Evolutionary conservation across 92 coral and sea anemone genomes (phyloP), one percentile per base, ranked within the genome.

Genomic region (Scolanthus callimorphus): DNA sequence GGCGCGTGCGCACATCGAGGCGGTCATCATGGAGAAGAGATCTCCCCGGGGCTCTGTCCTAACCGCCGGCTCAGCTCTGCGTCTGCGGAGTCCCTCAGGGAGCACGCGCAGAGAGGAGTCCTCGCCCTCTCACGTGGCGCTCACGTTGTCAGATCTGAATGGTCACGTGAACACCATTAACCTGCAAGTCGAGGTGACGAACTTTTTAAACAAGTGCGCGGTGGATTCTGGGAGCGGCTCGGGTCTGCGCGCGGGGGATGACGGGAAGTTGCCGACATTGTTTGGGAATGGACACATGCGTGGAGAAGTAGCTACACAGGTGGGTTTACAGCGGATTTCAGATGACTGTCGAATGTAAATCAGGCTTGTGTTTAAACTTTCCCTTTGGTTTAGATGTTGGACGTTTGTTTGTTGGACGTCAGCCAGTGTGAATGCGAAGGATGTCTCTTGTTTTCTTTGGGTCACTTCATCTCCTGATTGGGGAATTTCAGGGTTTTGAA

Each of bases 261-360:
- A 77, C 9, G 72, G 63, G 20, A 70, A 71, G 11, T 30, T 94
- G 12, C 90, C 96, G 3, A 94, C 99, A 9, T 48, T 94, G 31
- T 94, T 94, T 79, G 99, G 96, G 55, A 94, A 71, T 65, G 88
- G 96, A 13, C 89, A 62, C 38, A 62, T 62, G 13, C 84, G 85
- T 70, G 88, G 88, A 46, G 90, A 88, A 30, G 67, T 89, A 10
- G 99, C 86, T 39, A 69, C 84, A 6, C 88, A 84, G 96, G 99
- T 94, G 57, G 62, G 83, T 19, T 34, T 6, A 34, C 41, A 34
- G 41, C 20, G 28, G n/a, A n/a, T n/a, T n/a, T n/a, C n/a, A n/a
- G n/a, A n/a, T n/a, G n/a, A n/a, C n/a, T n/a, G n/a, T n/a, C n/a
- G n/a, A n/a, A n/a, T n/a, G n/a, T n/a, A n/a, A n/a, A n/a, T n/a